A percentile compares a stretch with the other conserved stretches of the same genome.
Evolutionary conservation across 2,797 vertebrate species (phyloP).

Genomic region (Leptatherina wallacei): DNA sequence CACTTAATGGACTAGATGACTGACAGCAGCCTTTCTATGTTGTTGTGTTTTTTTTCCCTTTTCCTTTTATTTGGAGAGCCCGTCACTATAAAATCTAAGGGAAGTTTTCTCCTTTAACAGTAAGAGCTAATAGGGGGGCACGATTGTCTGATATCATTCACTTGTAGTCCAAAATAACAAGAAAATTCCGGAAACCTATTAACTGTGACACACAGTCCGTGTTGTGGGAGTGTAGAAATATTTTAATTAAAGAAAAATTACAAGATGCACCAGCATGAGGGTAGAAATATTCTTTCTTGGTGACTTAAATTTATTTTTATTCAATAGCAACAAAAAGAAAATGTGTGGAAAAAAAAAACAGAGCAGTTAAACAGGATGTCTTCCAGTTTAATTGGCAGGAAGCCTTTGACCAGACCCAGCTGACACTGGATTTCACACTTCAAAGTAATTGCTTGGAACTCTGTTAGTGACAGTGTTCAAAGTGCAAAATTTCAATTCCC

Average conservation of each 20-base stretch:
- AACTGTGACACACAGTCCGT: not conserved
- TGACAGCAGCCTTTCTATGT: constrained; percentile 64
- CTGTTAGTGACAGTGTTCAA: constrained; percentile 27
- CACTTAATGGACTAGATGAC: constrained; percentile 78
- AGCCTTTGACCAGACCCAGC: constrained; percentile 49
- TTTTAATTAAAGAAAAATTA: constrained; percentile 20
- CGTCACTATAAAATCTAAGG: constrained; percentile 20
- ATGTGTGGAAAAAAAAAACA: constrained; percentile 7
- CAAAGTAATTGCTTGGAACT: constrained; percentile 46
- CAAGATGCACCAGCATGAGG: constrained; percentile 12
- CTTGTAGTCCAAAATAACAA: constrained; percentile 21
- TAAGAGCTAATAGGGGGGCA: constrained; percentile 1
- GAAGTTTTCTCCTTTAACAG: constrained; percentile 24
- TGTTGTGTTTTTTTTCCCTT: constrained; percentile 15
- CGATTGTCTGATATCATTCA: not conserved
- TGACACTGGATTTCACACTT: constrained; percentile 53
- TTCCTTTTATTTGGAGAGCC: constrained; percentile 23
- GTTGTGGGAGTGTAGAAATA: not conserved
- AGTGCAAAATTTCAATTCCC: constrained; percentile 30
- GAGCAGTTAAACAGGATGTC: constrained; percentile 16
- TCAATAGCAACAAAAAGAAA: constrained; percentile 1
- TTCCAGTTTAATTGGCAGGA: constrained; percentile 59
- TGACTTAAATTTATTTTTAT: constrained; percentile 31
- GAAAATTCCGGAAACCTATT: constrained; percentile 4
- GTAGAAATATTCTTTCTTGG: constrained; percentile 21